phyloP scores from a whole-genome alignment of 1,140 invertebrate species.

The Drosophila pseudoobscura region DNA sequence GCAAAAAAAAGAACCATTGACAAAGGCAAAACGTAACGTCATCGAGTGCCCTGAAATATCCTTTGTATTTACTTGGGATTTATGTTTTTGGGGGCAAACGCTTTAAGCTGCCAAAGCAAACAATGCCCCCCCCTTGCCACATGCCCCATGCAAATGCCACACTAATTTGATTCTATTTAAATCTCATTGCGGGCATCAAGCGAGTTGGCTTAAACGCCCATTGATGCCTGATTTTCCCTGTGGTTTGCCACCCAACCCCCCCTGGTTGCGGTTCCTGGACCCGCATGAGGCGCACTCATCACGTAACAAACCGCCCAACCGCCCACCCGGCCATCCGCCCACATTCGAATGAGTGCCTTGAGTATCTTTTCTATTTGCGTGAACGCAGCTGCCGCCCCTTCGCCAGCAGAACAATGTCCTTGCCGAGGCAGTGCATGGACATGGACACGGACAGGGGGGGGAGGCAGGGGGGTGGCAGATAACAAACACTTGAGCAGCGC shows the following conservation, averaged over 20 bases:
- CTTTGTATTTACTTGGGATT: conserved; percentile 66
- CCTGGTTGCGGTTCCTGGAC: conserved; percentile 42
- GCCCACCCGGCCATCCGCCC: too few relatives aligned
- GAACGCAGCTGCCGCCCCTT: conserved; percentile 61
- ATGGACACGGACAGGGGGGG: conserved; percentile 37
- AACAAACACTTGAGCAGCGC: conserved; percentile 73
- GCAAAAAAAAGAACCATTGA: conserved; percentile 61
- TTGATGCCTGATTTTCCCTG: conserved; percentile 64
- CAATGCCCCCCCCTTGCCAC: conserved; percentile 56
- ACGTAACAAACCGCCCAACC: conserved; percentile 60
- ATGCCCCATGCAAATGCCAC: conserved; percentile 57
- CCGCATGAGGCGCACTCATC: conserved; percentile 76
- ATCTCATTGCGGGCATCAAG: conserved; percentile 78
- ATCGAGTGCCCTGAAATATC: conserved; percentile 2
- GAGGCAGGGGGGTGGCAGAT: conserved; percentile 35
- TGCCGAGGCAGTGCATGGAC: conserved; percentile 40
- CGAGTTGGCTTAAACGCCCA: conserved; percentile 76
- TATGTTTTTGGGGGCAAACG: conserved; percentile 78
- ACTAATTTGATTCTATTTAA: conserved; percentile 83
- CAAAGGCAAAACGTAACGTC: conserved; percentile 75
- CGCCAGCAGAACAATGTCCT: conserved; percentile 46
- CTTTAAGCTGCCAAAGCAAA: conserved; percentile 75
- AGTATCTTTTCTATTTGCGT: conserved; percentile 81
- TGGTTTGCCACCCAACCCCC: conserved; percentile 1
- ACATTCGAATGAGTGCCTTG: conserved; percentile 72